Base-by-base conservation (phyloP, 2,888 invertebrate species). In the Uloborus plumipes region DNA sequence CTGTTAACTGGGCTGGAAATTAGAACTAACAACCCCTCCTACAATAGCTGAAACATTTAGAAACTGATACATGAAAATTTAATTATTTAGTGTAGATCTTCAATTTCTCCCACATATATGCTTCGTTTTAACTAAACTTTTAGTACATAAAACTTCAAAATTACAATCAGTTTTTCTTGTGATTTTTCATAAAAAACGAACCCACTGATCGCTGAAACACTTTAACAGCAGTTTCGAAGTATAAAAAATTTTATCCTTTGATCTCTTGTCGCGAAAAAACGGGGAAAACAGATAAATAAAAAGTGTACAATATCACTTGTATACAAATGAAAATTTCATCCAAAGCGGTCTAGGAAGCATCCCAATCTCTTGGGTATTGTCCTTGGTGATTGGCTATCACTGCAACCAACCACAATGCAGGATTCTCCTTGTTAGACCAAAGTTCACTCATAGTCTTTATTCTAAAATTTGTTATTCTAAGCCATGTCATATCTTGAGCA, bases 401-500 rank as follows among this genome's bases (percentile, higher is more conserved):
- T 13, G 16, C n/a, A 55, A 47, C 74, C 65, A 65, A 74, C 65
- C 74, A 50, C 64, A 51, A 31, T 39, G 47, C 50, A n/a, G 62
- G 49, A 15, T 62, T 49, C 39, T 50, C 53, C 53, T 47, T 39
- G 64, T 51, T 65, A 31, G 18, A 55, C 22, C 22, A 70, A n/a
- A 55, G 70, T 70, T 39, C 47, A 16, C 18, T 66, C 15, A 18
- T 74, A 58, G 49, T 65, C 61, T 65, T 20, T 73, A 53, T 59
- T 47, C 47, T 26, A 47, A 66, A 53, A 58, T 39, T 75, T 53
- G 66, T 53, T 53, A 22, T 47, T 69, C 69, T 69, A 69, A 61
- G 61, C 47, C 53, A 15, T 66, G 53, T 66, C 51, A 59, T 26
- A 55, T 58, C 74, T 81, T 81, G 74, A 81, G 80, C 80, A 81